Percentiles rank a stretch among this genome's conserved stretches.
These are phyloP conservation scores for Yponomeuta plumbellus DNA, from an alignment of 2,888 invertebrate species.

Conservation along the genomic window DNA sequence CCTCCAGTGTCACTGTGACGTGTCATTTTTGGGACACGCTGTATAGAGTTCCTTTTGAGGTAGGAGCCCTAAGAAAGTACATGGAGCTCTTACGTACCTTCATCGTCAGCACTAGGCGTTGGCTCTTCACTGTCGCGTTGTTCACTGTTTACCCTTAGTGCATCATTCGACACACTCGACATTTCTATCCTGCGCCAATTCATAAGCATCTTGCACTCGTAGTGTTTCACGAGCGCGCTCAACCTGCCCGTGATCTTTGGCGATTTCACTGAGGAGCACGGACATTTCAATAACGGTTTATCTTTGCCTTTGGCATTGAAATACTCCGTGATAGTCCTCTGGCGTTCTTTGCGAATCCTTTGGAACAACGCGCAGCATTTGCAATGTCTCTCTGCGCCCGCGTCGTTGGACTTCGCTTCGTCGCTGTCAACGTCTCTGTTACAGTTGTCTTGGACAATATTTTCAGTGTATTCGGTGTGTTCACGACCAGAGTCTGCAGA, in stretches of 20 bases:
- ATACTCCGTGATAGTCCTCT: conserved; percentile 50
- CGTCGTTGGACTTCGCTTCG: neutral
- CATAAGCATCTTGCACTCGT: neutral
- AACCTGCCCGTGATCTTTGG: conserved; percentile 50
- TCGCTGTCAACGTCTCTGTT: neutral
- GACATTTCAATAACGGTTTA: conserved; percentile 31
- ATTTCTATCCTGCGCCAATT: neutral
- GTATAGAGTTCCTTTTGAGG: too few species aligned
- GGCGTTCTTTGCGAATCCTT: conserved; percentile 41
- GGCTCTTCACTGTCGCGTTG: neutral
- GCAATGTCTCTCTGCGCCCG: conserved; percentile 37
- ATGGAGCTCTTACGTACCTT: conserved; percentile 4
- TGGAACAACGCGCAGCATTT: conserved; percentile 48
- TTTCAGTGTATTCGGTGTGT: conserved; percentile 6
- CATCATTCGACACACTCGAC: neutral
- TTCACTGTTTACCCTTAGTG: neutral
- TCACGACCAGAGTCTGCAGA: conserved; percentile 18
- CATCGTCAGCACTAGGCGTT: neutral
- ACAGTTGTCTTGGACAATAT: conserved; percentile 16
- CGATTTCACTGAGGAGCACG: conserved; percentile 40
- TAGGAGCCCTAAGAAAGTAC: too few species aligned
- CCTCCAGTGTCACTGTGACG: too few species aligned
- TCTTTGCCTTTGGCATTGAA: conserved; percentile 33
- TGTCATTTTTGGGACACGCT: too few species aligned
- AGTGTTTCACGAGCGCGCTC: conserved; percentile 38